Evolutionary conservation across 2,113 vertebrate genomes (phyloP).

Genomic region (Periophthalmodon schlosseri): DNA sequence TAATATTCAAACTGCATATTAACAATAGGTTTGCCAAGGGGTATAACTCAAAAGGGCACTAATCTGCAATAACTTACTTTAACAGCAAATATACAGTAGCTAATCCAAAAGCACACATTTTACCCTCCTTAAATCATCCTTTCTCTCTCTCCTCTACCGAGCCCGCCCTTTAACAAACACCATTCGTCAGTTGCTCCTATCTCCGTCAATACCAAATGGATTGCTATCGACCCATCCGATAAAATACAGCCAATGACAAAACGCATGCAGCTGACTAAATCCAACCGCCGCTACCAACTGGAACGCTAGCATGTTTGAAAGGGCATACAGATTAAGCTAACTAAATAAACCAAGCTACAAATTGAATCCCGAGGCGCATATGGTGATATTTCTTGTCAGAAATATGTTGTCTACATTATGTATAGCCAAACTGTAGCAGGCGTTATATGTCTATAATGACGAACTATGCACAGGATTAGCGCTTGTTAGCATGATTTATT

Average conservation of each 20-base stretch:
- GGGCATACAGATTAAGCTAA: slow-evolving; percentile 19
- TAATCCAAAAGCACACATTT: slow-evolving; percentile 29
- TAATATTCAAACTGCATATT: no score
- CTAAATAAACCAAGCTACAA: slow-evolving; percentile 18
- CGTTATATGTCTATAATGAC: not conserved
- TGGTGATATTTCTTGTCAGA: slow-evolving; percentile 4
- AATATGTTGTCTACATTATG: slow-evolving; percentile 27
- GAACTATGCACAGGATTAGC: not conserved
- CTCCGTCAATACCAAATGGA: slow-evolving; percentile 62
- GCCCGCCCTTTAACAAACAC: slow-evolving; percentile 40
- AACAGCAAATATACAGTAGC: slow-evolving; percentile 4
- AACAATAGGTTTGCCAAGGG: no score
- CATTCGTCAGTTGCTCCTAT: slow-evolving; percentile 57
- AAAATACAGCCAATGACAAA: slow-evolving; percentile 58
- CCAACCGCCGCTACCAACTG: slow-evolving; percentile 4
- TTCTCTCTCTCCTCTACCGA: slow-evolving; percentile 33
- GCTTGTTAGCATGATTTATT: not conserved
- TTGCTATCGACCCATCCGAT: slow-evolving; percentile 55
- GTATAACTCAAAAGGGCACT: no score
- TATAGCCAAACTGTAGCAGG: slow-evolving; percentile 28
- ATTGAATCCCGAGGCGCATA: slow-evolving; percentile 31
- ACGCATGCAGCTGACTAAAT: slow-evolving; percentile 24
- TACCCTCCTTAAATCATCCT: slow-evolving; percentile 8
- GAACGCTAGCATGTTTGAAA: slow-evolving; percentile 16
- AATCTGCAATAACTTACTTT: no score